A percentile compares a stretch with the other conserved stretches of the same genome.
Evolutionary conservation across 2,888 invertebrate genomes (phyloP).

Genomic region (Notodonta ziczac): DNA sequence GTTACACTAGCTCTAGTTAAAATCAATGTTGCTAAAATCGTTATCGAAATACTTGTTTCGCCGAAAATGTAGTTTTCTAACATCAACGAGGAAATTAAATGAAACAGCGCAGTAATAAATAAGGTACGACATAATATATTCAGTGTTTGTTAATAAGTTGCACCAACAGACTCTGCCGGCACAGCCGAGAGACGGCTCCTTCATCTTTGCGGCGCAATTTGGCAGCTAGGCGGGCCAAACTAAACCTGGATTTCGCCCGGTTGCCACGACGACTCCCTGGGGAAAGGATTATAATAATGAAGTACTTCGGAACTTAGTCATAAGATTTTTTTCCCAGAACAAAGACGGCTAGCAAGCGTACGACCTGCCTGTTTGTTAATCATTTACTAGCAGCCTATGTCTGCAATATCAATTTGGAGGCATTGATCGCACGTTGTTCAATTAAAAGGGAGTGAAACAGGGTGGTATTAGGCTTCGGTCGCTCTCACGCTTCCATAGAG

Average conservation of each 20-base stretch:
- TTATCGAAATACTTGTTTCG: neutral
- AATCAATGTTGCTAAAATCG: neutral
- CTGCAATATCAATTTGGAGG: too few relatives aligned
- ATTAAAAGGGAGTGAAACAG: too few relatives aligned
- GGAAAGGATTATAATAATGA: neutral
- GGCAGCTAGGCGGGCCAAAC: constrained; percentile 73
- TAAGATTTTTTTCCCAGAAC: too few relatives aligned
- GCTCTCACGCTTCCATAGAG: too few relatives aligned
- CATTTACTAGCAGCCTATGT: too few relatives aligned
- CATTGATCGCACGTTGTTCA: too few relatives aligned
- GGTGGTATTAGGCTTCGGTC: too few relatives aligned
- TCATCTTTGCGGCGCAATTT: constrained; percentile 72
- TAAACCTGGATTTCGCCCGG: constrained; percentile 67
- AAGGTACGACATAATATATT: constrained; percentile 30
- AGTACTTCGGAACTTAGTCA: too few relatives aligned
- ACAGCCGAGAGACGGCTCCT: constrained; percentile 88
- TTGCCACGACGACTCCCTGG: constrained; percentile 51
- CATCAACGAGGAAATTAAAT: constrained; percentile 11
- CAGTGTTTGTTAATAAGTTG: constrained; percentile 71
- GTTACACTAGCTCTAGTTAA: too few relatives aligned
- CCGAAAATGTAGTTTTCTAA: too few relatives aligned
- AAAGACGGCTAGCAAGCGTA: too few relatives aligned
- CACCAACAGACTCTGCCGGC: constrained; percentile 90
- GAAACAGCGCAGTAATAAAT: constrained; percentile 28
- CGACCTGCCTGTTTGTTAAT: too few relatives aligned